Conservation (phyloP, 30 jellyfish, hydroid and myxozoan genomes). For the Phacellophora camtschatica region DNA sequence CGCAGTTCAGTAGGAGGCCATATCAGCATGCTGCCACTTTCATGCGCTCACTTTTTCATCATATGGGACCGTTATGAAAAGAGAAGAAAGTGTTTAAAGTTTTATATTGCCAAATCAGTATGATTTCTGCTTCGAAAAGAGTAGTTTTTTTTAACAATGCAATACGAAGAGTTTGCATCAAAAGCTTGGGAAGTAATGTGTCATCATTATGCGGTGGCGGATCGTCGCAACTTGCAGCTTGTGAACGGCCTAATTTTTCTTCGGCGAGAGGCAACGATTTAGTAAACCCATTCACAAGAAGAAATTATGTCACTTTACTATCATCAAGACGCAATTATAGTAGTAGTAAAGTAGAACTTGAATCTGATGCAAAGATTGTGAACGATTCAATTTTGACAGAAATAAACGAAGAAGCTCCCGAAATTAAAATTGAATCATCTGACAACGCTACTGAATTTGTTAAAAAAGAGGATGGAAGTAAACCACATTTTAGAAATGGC, state of each 20-base stretch:
- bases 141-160: background rate
- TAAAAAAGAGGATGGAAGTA: background rate
- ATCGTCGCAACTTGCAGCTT: background rate
- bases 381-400: background rate
- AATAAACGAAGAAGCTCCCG: background rate
- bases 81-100: too few species aligned
- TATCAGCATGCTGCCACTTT: too few species aligned
- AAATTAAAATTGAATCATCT: background rate
- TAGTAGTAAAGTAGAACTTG: background rate
- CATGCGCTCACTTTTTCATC: too few species aligned
- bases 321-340: background rate
- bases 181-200: background rate
- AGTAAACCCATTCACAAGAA: background rate
- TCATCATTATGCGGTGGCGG: background rate
- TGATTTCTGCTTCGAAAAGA: background rate
- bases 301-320: background rate
- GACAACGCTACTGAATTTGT: background rate
- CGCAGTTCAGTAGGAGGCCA: too few species aligned
- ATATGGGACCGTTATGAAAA: too few species aligned
- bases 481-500: too few species aligned
- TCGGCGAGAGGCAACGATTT: too few species aligned
- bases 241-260: background rate
- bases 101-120: background rate
- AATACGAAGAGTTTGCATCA: background rate
- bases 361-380: background rate